Evolutionary conservation across 2,888 invertebrate species (phyloP).

Genomic region (Tridacna crocea): DNA sequence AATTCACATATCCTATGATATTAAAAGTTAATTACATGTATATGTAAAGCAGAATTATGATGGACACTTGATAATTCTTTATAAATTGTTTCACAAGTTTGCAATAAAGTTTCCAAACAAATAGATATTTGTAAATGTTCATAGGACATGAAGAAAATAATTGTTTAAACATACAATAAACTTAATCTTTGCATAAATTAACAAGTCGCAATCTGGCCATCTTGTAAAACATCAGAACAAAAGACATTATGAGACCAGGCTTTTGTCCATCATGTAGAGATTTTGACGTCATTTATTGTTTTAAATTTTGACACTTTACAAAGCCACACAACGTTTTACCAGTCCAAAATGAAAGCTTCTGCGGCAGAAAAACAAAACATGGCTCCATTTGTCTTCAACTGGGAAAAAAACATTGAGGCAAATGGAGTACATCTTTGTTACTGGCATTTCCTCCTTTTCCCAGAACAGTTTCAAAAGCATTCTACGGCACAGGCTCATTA

Average conservation of each 20-base stretch:
- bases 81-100: not conserved
- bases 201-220: conserved; percentile 33
- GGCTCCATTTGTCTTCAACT: not conserved
- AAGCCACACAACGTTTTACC: not conserved
- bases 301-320: not conserved
- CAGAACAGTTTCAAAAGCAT: not conserved
- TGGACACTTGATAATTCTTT: too few relatives aligned
- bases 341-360: not conserved
- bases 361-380: too few relatives aligned
- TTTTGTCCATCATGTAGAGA: conserved; percentile 1
- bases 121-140: conserved; percentile 21
- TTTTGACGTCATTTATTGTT: conserved; percentile 1
- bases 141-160: not conserved
- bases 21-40: too few relatives aligned
- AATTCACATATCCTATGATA: too few relatives aligned
- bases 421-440: not conserved
- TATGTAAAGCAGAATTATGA: too few relatives aligned
- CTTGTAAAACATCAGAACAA: conserved; percentile 36
- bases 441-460: not conserved
- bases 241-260: not conserved
- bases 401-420: not conserved
- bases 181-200: conserved; percentile 35
- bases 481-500: not conserved
- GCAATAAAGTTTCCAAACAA: conserved; percentile 1
- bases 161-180: conserved; percentile 12